These are phyloP conservation scores for Eupeodes luniger DNA, from an alignment of 2,888 invertebrate species.

Conservation along the genomic window DNA sequence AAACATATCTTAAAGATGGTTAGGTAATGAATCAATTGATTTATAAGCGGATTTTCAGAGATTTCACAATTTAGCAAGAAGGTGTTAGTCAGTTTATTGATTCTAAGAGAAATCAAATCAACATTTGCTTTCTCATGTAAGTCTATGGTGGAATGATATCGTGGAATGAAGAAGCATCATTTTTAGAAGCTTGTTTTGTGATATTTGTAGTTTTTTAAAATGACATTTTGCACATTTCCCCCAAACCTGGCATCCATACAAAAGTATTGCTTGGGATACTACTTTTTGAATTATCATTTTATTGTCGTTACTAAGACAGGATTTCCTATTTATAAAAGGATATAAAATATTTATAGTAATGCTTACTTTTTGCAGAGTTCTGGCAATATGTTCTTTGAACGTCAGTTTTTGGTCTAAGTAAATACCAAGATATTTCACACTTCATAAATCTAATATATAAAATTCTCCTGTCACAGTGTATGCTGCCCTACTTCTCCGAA, in stretches of 20 bases:
- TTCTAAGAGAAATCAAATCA: no score
- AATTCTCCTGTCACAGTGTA: no score
- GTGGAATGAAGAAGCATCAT: not conserved
- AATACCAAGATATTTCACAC: not conserved
- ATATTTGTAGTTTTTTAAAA: constrained; percentile 13
- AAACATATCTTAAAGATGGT: no score
- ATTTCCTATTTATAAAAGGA: constrained; percentile 16
- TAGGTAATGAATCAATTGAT: no score
- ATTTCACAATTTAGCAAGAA: no score
- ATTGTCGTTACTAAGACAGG: not conserved
- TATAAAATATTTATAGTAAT: constrained; percentile 10
- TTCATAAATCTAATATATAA: no score
- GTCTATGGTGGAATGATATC: not conserved
- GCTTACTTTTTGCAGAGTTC: no score
- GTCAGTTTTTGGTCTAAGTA: no score
- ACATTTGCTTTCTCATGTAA: not conserved
- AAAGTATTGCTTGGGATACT: constrained; percentile 8
- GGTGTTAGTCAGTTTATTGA: no score
- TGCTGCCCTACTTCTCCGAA: no score
- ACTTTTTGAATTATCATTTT: constrained; percentile 12
- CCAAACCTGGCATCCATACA: constrained; percentile 7
- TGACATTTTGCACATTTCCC: not conserved
- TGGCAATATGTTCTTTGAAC: no score
- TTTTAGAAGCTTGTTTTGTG: constrained; percentile 11
- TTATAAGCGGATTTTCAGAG: no score